These are phyloP conservation scores for Ibidorhyncha struthersii DNA, from an alignment of 2,113 vertebrate genomes.

Conservation along the genomic window DNA sequence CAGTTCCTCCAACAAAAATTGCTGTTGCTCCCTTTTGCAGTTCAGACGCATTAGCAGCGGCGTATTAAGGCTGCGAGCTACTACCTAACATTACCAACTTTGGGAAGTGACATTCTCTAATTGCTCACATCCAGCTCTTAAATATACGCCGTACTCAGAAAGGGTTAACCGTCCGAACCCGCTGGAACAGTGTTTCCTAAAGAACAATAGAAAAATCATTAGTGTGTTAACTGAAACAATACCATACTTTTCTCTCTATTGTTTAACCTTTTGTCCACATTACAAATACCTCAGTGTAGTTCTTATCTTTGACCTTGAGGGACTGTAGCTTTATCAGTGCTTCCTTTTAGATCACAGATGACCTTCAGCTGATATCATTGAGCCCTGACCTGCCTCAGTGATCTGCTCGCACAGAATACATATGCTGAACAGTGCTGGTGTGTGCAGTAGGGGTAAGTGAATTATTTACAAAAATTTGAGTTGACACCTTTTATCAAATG, in stretches of 20 bases:
- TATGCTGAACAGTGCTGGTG: conserved; percentile 91
- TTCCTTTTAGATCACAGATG: conserved; percentile 88
- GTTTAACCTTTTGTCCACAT: conserved; percentile 88
- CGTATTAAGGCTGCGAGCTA: not conserved
- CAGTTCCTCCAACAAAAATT: not conserved
- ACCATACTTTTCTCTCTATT: conserved; percentile 77
- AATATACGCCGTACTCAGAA: not conserved
- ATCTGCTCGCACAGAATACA: conserved; percentile 92
- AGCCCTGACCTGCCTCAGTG: conserved; percentile 96
- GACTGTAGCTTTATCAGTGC: conserved; percentile 83
- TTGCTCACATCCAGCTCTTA: conserved; percentile 25
- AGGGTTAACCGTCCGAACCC: conserved; percentile 37
- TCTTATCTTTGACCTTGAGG: conserved; percentile 98
- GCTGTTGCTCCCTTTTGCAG: not conserved
- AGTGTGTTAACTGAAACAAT: conserved; percentile 85
- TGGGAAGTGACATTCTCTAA: conserved; percentile 40
- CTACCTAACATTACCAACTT: conserved; percentile 32
- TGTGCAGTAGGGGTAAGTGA: conserved; percentile 97
- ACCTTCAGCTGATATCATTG: conserved; percentile 97
- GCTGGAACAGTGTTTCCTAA: conserved; percentile 75
- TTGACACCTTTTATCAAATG: conserved; percentile 99
- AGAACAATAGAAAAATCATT: conserved; percentile 83
- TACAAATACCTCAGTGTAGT: conserved; percentile 83
- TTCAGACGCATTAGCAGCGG: not conserved
- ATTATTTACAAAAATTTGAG: conserved; percentile 99